Evolutionary conservation across 2,888 invertebrate species (phyloP), one percentile per base, ranked within the genome.

Genomic region (Desoria tigrina): DNA sequence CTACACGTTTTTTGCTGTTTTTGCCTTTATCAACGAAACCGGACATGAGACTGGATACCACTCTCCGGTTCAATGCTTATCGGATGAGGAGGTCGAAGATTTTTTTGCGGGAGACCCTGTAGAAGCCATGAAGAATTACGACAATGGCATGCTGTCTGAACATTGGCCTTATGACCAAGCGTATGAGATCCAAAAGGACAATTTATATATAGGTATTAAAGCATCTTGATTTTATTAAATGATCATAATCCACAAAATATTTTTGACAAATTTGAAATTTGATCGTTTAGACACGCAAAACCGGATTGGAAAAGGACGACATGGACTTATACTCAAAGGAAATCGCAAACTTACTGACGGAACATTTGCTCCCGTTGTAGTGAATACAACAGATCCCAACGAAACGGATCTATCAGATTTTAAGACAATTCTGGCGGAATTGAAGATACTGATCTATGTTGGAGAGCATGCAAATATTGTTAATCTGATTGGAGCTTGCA

Each of bases 61-160:
- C 7, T 24, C 4, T 14, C 23, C 24, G 6, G 4, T 4, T 2
- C 6, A n/a, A 55, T 16, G n/a, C 45, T 32, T 55, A 7, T 24
- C 26, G 11, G 32, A 26, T 11, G n/a, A 27, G 21, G 55, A 55
- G 21, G 27, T 55, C 2, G 32, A 55, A n/a, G 26, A 27, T 11
- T 55, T 55, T 28, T 55, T 55, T n/a, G 14, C 26, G n/a, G 55
- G 55, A 28, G 45, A 45, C 16, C n/a, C n/a, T n/a, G n/a, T n/a
- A n/a, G 21, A 45, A 6, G 6, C 45, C n/a, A 45, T 16, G 45
- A 45, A 45, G 21, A 45, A 4, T 18, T 45, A 16, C 16, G 45
- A 45, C 45, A 6, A 6, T 16, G 14, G 32, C 6, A 24, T n/a
- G n/a, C n/a, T n/a, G n/a, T n/a, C 51, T 14, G 24, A 51, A 3